These are phyloP conservation scores for Adelges cooleyi DNA, from an alignment of 1,140 invertebrate genomes.

Conservation along the genomic window DNA sequence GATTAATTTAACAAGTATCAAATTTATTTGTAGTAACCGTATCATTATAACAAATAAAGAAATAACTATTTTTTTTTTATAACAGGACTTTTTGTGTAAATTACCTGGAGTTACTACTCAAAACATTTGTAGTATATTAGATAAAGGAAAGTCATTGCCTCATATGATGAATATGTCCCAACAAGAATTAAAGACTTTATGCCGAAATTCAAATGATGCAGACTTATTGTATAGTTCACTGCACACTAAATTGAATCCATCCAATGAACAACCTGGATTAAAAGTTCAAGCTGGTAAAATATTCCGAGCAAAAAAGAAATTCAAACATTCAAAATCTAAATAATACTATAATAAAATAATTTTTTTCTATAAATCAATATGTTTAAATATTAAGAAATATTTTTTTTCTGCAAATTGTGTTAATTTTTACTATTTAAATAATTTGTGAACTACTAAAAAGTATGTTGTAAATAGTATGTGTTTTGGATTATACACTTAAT, in stretches of 20 bases:
- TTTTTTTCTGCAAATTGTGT: no score
- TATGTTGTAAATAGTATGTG: no score
- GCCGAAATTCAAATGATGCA: conserved; percentile 31
- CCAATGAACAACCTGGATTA: neutral
- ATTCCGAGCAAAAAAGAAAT: conserved; percentile 24
- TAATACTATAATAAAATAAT: neutral
- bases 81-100: conserved; percentile 72
- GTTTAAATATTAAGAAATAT: no score
- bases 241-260: conserved; percentile 28
- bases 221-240: conserved; percentile 33
- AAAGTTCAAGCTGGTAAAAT: neutral
- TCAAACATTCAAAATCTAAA: conserved; percentile 13
- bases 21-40: no score
- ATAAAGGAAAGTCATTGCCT: conserved; percentile 63
- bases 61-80: conserved; percentile 28
- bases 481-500: no score
- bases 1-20: no score
- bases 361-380: no score
- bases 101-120: conserved; percentile 81
- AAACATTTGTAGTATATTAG: conserved; percentile 68
- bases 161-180: conserved; percentile 40
- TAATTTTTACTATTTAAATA: no score
- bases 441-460: no score
- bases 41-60: no score
- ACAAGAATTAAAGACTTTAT: conserved; percentile 32